Conservation (phyloP, 2,113 vertebrate genomes). For the Acrocephalus kingi region DNA sequence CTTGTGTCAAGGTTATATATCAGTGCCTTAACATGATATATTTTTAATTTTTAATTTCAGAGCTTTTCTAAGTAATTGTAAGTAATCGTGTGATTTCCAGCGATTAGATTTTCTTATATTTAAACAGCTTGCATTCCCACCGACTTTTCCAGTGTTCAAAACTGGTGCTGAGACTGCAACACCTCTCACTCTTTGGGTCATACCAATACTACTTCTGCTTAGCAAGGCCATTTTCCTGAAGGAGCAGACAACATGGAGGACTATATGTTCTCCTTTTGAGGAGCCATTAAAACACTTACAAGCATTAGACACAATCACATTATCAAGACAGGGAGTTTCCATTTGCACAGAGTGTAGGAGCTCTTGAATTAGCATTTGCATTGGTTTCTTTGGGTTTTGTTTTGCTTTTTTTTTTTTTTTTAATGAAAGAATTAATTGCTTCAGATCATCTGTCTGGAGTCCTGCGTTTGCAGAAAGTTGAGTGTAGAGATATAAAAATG, state of each 20-base stretch:
- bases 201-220: not conserved
- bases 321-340: not conserved
- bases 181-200: not conserved
- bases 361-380: not conserved
- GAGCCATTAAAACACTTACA: not conserved
- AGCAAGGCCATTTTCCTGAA: not conserved
- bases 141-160: not conserved
- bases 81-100: not conserved
- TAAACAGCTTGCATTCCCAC: not conserved
- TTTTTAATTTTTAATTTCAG: not conserved
- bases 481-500: not conserved
- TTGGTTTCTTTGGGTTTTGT: not conserved
- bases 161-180: not conserved
- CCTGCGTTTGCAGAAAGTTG: not conserved
- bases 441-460: not conserved
- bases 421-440: not conserved
- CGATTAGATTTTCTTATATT: not conserved
- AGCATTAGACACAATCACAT: not conserved
- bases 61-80: not conserved
- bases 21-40: not conserved
- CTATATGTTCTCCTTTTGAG: not conserved
- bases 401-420: not conserved
- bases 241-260: not conserved
- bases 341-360: not conserved
- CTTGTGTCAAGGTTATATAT: not conserved